Conservation (phyloP, 1,140 invertebrate genomes). For the Drosophila parabipectinata region DNA sequence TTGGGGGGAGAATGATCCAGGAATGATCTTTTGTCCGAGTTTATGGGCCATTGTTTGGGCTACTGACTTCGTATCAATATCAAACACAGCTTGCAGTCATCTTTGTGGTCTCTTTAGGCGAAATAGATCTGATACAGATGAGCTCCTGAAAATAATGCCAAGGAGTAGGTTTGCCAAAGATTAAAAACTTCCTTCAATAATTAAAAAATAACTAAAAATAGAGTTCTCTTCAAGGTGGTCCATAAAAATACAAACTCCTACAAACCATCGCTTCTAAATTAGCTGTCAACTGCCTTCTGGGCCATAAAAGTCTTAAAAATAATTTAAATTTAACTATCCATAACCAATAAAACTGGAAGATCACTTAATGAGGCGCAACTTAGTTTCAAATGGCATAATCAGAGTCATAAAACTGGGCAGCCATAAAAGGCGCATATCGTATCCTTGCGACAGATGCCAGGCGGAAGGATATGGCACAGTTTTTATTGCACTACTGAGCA, state of each 20-base stretch:
- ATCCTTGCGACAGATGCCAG: conserved; percentile 53
- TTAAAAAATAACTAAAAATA: not conserved
- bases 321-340: conserved; percentile 30
- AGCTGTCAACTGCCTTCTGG: conserved; percentile 21
- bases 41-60: conserved; percentile 57
- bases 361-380: conserved; percentile 67
- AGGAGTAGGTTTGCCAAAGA: not conserved
- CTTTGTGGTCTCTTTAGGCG: conserved; percentile 48
- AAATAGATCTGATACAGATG: conserved; percentile 8
- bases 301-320: conserved; percentile 34
- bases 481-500: conserved; percentile 67
- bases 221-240: conserved; percentile 12
- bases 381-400: conserved; percentile 62
- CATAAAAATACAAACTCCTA: not conserved
- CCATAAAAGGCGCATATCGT: conserved; percentile 22
- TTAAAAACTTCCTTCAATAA: not conserved
- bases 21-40: conserved; percentile 66
- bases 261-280: conserved; percentile 1
- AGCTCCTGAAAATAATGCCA: conserved; percentile 1
- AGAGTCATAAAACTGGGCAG: conserved; percentile 52
- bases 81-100: conserved; percentile 57
- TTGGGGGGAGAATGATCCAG: conserved; percentile 20
- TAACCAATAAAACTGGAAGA: conserved; percentile 45
- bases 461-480: conserved; percentile 65
- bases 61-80: conserved; percentile 50